phyloP scores from a whole-genome alignment of 1,140 invertebrate genomes.

The Hirudo medicinalis region DNA sequence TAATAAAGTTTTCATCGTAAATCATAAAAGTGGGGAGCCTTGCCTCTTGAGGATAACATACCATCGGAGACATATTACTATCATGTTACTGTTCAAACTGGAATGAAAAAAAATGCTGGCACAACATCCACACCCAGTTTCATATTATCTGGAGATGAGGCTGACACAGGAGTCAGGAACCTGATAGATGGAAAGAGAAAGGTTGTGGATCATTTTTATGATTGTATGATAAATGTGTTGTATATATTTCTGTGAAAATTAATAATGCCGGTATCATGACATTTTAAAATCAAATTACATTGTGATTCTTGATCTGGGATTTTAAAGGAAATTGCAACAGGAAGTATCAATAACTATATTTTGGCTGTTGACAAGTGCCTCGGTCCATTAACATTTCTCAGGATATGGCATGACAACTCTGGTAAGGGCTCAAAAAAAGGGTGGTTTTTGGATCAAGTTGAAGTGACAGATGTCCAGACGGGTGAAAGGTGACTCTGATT shows the following conservation, averaged over 20 bases:
- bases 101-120: conserved; percentile 33
- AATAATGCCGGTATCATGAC: neutral
- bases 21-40: conserved; percentile 35
- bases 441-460: conserved; percentile 40
- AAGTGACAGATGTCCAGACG: conserved; percentile 38
- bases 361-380: conserved; percentile 34
- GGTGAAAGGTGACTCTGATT: conserved; percentile 33
- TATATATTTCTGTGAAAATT: neutral
- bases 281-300: neutral
- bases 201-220: conserved; percentile 22
- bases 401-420: conserved; percentile 42
- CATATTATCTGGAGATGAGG: conserved; percentile 38
- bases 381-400: conserved; percentile 36
- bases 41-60: conserved; percentile 39
- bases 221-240: neutral
- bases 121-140: conserved; percentile 37
- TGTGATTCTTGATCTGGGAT: neutral
- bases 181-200: conserved; percentile 36
- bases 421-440: conserved; percentile 34
- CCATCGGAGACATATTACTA: conserved; percentile 40
- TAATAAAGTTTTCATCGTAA: neutral
- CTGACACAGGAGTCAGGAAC: conserved; percentile 35
- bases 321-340: conserved; percentile 25
- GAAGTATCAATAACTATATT: conserved; percentile 38
- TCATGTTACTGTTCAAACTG: conserved; percentile 37